These are phyloP conservation scores for Chiroxiphia lanceolata DNA, from an alignment of 2,797 vertebrate species.

Conservation along the genomic window DNA sequence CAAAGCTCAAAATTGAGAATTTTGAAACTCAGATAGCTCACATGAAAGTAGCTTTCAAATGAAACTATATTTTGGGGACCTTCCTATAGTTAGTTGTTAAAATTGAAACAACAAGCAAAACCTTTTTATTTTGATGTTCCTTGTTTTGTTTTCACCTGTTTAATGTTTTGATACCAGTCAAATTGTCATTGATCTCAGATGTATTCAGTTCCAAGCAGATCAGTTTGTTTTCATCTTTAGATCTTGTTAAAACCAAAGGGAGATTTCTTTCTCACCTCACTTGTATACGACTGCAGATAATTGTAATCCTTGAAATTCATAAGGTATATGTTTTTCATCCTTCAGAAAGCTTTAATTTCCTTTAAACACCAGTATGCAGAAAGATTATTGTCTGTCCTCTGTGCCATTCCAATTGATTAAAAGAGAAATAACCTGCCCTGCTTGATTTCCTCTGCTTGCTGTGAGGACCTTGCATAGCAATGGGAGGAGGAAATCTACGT, in stretches of 20 bases:
- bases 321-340: background rate
- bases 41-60: background rate
- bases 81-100: background rate
- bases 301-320: background rate
- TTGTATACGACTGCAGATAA: background rate
- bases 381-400: background rate
- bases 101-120: background rate
- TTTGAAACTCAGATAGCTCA: background rate
- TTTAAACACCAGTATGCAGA: background rate
- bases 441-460: background rate
- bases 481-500: background rate
- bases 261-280: background rate
- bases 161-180: background rate
- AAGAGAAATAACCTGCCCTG: background rate
- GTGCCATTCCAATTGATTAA: background rate
- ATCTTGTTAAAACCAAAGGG: background rate
- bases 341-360: slow-evolving; percentile 15
- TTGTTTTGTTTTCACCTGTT: background rate
- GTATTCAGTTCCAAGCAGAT: background rate
- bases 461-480: background rate
- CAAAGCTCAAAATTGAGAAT: background rate
- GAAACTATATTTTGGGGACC: background rate
- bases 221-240: background rate
- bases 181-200: background rate
- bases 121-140: background rate